Evolutionary conservation across 2,113 vertebrate species (phyloP), one percentile per base, ranked within the genome.

Genomic region (Lagopus leucura): DNA sequence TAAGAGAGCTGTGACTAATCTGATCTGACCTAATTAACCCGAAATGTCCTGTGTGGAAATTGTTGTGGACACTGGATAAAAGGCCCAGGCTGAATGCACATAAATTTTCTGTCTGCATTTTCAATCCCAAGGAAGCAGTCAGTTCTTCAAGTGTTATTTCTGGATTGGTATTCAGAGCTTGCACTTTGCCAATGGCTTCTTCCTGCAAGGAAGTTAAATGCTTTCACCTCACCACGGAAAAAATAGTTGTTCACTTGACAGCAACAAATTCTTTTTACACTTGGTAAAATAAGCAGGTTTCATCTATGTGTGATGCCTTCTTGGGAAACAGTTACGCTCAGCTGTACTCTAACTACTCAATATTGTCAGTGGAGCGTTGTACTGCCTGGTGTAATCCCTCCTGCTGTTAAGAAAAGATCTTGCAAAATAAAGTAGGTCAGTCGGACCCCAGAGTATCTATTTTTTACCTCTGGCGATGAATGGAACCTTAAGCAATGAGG

Each of bases 21-120:
- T 77, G 86, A 90, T 64, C 79, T 90, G 94, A 93, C 94, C 96
- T 86, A 94, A 95, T 96, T 95, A 96, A 95, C 96, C 94, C 90
- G 82, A 88, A 94, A 77, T n/a, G 76, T 88, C 82, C 93, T 90
- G 76, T 88, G 86, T 95, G 76, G 50, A 95, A 94, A 95, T 81
- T 48, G 42, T 66, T 85, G 88, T 81, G 65, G 86, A 83, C 12
- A 3, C 60, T 83, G 88, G 86, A 76, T 71, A 70, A 94, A 95
- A 96, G 50, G 36, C 52, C 72, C 2, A 1, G 67, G 55, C 45
- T 94, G 82, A 82, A 66, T 8, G 40, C 75, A 50, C 79, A 50
- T 80, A 50, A 90, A 77, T 83, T 91, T 95, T 73, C 69, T 8
- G 47, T 80, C 90, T 91, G 40, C 21, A 19, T 16, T 95, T 88